Conservation (phyloP, 92 coral and sea anemone species). For the Micromussa lordhowensis region DNA sequence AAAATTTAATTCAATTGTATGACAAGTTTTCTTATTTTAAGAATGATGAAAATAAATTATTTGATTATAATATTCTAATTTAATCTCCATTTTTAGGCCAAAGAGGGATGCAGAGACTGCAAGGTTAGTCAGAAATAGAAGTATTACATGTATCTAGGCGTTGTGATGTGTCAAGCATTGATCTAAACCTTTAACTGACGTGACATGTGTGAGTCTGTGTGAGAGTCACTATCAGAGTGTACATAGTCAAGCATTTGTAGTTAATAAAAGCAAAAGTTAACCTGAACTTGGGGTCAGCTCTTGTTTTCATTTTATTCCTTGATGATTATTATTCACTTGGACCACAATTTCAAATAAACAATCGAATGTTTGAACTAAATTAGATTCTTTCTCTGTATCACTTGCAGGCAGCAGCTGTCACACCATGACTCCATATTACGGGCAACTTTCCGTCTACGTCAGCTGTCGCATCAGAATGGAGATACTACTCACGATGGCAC, state of each 20-base stretch:
- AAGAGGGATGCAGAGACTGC: constrained; percentile 74
- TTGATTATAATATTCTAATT: too few species aligned
- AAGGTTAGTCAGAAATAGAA: constrained; percentile 44
- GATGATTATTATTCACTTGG: not conserved
- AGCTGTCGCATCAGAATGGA: constrained; percentile 73
- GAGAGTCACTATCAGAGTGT: too few species aligned
- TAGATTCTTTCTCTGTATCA: not conserved
- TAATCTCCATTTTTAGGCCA: constrained; percentile 29
- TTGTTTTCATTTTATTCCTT: not conserved
- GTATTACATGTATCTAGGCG: not conserved
- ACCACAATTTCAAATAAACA: not conserved
- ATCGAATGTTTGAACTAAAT: not conserved
- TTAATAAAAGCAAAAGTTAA: too few species aligned
- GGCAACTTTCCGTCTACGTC: constrained; percentile 89
- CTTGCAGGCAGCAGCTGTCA: constrained; percentile 67
- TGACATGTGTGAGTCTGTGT: too few species aligned
- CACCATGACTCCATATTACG: constrained; percentile 85
- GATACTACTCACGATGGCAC: constrained; percentile 36
- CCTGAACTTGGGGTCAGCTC: not conserved
- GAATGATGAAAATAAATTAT: too few species aligned
- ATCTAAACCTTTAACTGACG: too few species aligned
- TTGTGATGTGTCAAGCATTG: too few species aligned
- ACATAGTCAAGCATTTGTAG: too few species aligned
- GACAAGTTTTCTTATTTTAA: too few species aligned
- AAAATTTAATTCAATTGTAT: too few species aligned